Base-by-base conservation (phyloP, 1,140 invertebrate species). In the Cataglyphis hispanica region DNA sequence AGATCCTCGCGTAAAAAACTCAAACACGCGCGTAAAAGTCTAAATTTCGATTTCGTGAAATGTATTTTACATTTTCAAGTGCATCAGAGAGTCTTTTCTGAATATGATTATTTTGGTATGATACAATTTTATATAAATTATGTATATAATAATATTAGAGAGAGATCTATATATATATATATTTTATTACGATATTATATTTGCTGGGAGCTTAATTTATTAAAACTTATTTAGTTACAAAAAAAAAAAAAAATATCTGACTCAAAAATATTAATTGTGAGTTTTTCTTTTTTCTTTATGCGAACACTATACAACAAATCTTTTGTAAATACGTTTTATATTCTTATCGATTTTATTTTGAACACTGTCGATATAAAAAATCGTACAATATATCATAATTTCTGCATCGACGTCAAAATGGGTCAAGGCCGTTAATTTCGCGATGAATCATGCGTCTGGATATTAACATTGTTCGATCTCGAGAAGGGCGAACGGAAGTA, bases 391-490 rank as follows among this genome's bases (percentile, higher is more conserved):
- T 40, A 19, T 31, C 11, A 4, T 25, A 67, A 58, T 43, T 46
- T 19, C 34, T 43, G 5, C 31, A 37, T 74, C 19, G 19, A n/a
- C 13, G 8, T 34, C 4, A 10, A n/a, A 72, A 46, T 19, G 37
- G 61, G 43, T 83, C 78, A 60, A 61, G 56, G n/a, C 31, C 27
- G 43, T 46, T 31, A 60, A 74, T 74, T 19, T 8, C 27, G 25
- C 13, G n/a, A 43, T 74, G 67, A 83, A 83, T 83, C 56, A 83
- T 11, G 56, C 27, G 8, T 13, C n/a, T 40, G 78, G 56, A 74
- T 74, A 81, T 77, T 64, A 84, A 53, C 58, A 84, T 78, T 78
- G 50, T 56, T 76, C 56, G 60, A 84, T 77, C 37, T 11, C 74
- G 53, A 27, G 69, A 84, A 27, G 31, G n/a, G 72, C 13, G 60